Conservation (phyloP, 2,797 vertebrate genomes). For the Podarcis lilfordi region DNA sequence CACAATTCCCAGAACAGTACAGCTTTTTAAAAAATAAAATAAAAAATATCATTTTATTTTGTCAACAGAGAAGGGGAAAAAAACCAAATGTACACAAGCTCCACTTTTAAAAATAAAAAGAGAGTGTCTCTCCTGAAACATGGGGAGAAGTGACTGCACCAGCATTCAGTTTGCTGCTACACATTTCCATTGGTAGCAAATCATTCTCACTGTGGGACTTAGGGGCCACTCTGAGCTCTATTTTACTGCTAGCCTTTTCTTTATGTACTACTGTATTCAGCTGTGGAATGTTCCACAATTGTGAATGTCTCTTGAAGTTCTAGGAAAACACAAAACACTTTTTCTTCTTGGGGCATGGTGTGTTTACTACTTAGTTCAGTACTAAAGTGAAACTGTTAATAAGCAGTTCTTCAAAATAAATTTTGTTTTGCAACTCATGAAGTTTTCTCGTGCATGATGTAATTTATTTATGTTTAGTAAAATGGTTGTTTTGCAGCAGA, state of each 20-base stretch:
- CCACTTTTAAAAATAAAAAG: background rate
- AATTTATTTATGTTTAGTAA: conserved; percentile 34
- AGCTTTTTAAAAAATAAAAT: no score
- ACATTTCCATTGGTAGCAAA: background rate
- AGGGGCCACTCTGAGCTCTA: background rate
- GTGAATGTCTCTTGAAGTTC: background rate
- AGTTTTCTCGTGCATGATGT: conserved; percentile 58
- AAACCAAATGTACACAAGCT: background rate
- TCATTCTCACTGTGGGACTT: no score
- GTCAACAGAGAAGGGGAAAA: no score
- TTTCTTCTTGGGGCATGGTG: conserved; percentile 25
- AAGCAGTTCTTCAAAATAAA: conserved; percentile 60
- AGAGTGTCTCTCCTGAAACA: background rate
- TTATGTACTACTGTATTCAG: no score
- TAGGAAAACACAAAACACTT: background rate
- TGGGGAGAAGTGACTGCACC: background rate
- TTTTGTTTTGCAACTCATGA: conserved; percentile 33
- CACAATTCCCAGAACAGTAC: background rate
- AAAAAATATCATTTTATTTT: background rate
- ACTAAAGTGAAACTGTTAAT: conserved; percentile 38
- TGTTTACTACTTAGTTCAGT: background rate
- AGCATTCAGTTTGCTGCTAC: background rate
- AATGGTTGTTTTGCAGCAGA: background rate
- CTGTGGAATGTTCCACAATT: background rate
- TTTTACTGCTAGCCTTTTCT: background rate